These are phyloP conservation scores for Zaprionus inermis DNA, from an alignment of 1,140 invertebrate genomes.

Conservation along the genomic window DNA sequence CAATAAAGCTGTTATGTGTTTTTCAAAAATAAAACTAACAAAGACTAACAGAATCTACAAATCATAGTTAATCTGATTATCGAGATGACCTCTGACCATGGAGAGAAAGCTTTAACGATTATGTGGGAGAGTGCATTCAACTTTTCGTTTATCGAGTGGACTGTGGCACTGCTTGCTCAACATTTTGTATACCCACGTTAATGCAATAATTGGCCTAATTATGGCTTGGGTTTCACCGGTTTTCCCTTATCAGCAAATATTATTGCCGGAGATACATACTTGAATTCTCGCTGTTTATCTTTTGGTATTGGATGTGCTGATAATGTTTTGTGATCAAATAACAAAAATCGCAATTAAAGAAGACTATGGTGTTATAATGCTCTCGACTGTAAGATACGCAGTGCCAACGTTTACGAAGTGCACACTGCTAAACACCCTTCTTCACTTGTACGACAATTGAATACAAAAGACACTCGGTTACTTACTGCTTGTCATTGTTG, in stretches of 20 bases:
- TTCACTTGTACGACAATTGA: background rate
- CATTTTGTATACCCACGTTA: constrained; percentile 16
- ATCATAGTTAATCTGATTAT: constrained; percentile 62
- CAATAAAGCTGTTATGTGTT: background rate
- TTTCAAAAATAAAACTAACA: background rate
- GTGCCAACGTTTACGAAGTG: background rate
- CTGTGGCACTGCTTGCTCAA: background rate
- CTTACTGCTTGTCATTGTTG: constrained; percentile 56
- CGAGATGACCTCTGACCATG: constrained; percentile 31
- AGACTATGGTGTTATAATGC: background rate
- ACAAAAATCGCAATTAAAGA: constrained; percentile 2
- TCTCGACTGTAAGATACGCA: background rate
- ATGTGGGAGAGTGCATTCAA: constrained; percentile 46
- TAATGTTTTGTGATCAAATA: constrained; percentile 3
- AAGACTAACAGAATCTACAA: background rate
- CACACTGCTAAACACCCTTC: background rate
- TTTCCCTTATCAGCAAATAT: constrained; percentile 53
- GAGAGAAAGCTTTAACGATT: background rate
- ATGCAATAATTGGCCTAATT: constrained; percentile 47
- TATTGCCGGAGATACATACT: constrained; percentile 3
- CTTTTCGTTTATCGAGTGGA: constrained; percentile 23
- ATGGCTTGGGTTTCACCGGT: constrained; percentile 28
- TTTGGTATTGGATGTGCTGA: constrained; percentile 5
- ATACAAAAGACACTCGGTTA: constrained; percentile 37
- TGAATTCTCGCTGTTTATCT: constrained; percentile 4